A percentile compares a stretch with the other conserved stretches of the same genome.
These are phyloP conservation scores for Muscicapa comitata DNA, from an alignment of 2,797 vertebrate species.

Conservation along the genomic window DNA sequence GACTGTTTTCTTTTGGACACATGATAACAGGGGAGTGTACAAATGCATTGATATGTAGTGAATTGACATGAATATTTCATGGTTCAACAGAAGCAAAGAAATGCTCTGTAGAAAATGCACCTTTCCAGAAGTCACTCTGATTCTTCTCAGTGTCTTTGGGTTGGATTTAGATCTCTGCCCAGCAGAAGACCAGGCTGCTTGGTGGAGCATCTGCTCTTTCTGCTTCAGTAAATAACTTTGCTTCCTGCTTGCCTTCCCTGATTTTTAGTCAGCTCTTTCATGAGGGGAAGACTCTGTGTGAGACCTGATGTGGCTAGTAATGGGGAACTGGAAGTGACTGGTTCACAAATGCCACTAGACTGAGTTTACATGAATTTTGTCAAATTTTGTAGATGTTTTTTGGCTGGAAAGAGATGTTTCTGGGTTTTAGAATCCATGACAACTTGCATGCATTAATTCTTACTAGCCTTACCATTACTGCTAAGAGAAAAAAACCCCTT, in stretches of 20 bases:
- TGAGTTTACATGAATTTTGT: background rate
- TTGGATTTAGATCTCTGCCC: background rate
- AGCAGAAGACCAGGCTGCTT: background rate
- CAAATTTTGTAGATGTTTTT: background rate
- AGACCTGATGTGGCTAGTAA: background rate
- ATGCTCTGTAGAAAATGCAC: background rate
- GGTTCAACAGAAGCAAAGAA: background rate
- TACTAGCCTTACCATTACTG: background rate
- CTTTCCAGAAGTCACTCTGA: background rate
- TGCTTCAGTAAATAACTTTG: background rate
- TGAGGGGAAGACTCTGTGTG: background rate
- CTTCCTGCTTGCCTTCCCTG: background rate
- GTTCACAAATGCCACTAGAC: background rate
- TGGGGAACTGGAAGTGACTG: background rate
- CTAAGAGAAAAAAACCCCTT: background rate
- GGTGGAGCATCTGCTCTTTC: background rate
- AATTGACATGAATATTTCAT: constrained; percentile 26
- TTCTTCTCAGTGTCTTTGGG: background rate
- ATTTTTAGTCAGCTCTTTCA: background rate
- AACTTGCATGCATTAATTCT: background rate
- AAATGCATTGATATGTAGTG: background rate
- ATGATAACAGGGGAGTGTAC: constrained; percentile 6
- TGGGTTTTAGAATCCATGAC: background rate
- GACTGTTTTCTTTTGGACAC: constrained; percentile 24
- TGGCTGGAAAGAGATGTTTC: background rate